Conservation (phyloP, 1,140 invertebrate species). For the Scaptodrosophila lebanonensis region DNA sequence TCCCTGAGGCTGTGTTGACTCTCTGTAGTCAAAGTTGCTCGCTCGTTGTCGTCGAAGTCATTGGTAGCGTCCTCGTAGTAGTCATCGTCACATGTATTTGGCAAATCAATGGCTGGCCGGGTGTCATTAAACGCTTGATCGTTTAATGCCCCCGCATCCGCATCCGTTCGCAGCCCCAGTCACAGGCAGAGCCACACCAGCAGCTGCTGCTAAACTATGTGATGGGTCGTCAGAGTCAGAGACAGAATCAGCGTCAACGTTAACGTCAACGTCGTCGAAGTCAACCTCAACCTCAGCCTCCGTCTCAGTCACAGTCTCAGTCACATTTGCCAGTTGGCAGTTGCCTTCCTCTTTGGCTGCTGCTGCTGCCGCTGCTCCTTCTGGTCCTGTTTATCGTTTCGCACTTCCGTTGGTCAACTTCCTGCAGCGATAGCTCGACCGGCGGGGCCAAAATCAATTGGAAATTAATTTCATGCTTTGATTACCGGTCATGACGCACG, state of each 20-base stretch:
- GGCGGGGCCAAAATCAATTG: conserved; percentile 69
- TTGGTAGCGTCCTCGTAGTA: conserved; percentile 1
- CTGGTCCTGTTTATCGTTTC: conserved; percentile 66
- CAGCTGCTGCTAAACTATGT: conserved; percentile 45
- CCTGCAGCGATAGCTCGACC: conserved; percentile 56
- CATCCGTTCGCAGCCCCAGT: conserved; percentile 21
- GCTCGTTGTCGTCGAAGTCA: neutral
- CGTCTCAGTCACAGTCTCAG: neutral
- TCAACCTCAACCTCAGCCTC: too few species aligned
- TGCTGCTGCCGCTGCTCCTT: conserved; percentile 16
- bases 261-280: too few species aligned
- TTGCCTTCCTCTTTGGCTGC: too few species aligned
- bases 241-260: too few species aligned
- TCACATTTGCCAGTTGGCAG: too few species aligned
- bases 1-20: conserved; percentile 68
- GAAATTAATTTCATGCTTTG: conserved; percentile 75
- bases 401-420: conserved; percentile 73
- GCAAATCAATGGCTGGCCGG: conserved; percentile 69
- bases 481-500: conserved; percentile 73
- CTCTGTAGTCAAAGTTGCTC: conserved; percentile 38
- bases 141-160: conserved; percentile 53
- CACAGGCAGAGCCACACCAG: conserved; percentile 7
- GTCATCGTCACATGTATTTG: conserved; percentile 54
- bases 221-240: conserved; percentile 12
- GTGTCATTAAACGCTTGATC: conserved; percentile 74